Base-by-base conservation (phyloP, 2,888 invertebrate species). In the Melanostoma mellinum region DNA sequence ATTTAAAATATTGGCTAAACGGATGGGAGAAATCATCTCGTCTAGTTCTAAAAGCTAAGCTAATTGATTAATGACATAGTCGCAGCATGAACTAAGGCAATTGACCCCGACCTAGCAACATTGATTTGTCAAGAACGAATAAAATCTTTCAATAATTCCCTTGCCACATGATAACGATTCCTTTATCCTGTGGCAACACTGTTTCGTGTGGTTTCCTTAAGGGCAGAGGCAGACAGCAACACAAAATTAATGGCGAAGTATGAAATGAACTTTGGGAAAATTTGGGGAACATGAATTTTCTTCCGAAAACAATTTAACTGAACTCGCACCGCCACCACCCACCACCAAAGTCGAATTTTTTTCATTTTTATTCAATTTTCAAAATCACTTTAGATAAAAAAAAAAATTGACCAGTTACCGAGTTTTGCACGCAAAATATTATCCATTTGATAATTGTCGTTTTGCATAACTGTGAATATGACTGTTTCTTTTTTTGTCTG, bases 381-480 rank as follows among this genome's bases (percentile, higher is more conserved):
- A 36, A 10, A 2, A 36, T 44, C 55, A 77, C 67, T 73, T 67
- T 9, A 52, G 38, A 71, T 58, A 55, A 52, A 33, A 20, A 6
- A 50, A 63, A 50, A 40, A 53, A 61, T 52, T 46, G 52, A 20
- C 36, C 50, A 63, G 67, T 85, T 85, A 84, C 82, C 82, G 52
- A 84, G 71, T 74, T 82, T 85, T 38, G 80, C 42, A 69, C 65
- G 85, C 82, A 80, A 77, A 71, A 74, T 67, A 68, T 80, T 80
- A 82, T 86, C 82, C 79, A 80, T 86, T 75, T 86, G 85, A 80
- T 72, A 77, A 84, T 77, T 74, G 65, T 86, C 85, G 77, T 75
- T 86, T 84, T 86, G 85, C 84, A 85, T 85, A 79, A 85, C 80
- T 84, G 84, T 84, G 81, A 81, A 81, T 81, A 58, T 55, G 60